Percentiles rank a stretch among this genome's conserved stretches.
Evolutionary conservation across 2,888 invertebrate genomes (phyloP).

Genomic region (Dicyrtoma fusca): DNA sequence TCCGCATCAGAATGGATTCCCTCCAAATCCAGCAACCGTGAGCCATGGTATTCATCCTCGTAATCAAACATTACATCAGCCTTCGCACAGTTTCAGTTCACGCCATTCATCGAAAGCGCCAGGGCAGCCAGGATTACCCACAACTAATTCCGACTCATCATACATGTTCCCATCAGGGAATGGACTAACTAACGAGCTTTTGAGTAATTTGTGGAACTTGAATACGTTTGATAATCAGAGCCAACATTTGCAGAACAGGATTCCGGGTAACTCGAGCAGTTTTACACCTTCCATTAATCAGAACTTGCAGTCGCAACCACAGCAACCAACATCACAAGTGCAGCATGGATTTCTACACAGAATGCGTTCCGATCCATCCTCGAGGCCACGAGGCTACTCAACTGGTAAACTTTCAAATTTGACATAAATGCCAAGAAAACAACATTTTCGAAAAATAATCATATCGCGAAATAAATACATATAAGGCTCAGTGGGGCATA

Average conservation of each 20-base stretch:
- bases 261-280: neutral
- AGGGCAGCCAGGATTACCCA: neutral
- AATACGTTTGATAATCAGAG: slow-evolving; percentile 36
- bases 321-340: neutral
- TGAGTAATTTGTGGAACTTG: slow-evolving; percentile 41
- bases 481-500: too few relatives aligned
- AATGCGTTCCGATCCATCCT: slow-evolving; percentile 50
- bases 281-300: slow-evolving; percentile 22
- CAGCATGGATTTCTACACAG: slow-evolving; percentile 49
- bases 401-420: slow-evolving; percentile 19
- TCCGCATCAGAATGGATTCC: slow-evolving; percentile 27
- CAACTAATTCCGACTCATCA: slow-evolving; percentile 17
- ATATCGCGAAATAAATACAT: too few relatives aligned
- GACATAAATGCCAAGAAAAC: neutral
- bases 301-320: slow-evolving; percentile 14
- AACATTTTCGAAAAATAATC: too few relatives aligned
- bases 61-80: slow-evolving; percentile 11
- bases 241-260: slow-evolving; percentile 20
- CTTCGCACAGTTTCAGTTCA: slow-evolving; percentile 12
- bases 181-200: slow-evolving; percentile 33
- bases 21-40: neutral
- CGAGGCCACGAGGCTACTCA: slow-evolving; percentile 28
- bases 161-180: slow-evolving; percentile 23
- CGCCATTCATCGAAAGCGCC: slow-evolving; percentile 16
- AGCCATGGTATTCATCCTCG: slow-evolving; percentile 16